Evolutionary conservation across 2,888 invertebrate genomes (phyloP).

Genomic region (Sphinx pinastri): DNA sequence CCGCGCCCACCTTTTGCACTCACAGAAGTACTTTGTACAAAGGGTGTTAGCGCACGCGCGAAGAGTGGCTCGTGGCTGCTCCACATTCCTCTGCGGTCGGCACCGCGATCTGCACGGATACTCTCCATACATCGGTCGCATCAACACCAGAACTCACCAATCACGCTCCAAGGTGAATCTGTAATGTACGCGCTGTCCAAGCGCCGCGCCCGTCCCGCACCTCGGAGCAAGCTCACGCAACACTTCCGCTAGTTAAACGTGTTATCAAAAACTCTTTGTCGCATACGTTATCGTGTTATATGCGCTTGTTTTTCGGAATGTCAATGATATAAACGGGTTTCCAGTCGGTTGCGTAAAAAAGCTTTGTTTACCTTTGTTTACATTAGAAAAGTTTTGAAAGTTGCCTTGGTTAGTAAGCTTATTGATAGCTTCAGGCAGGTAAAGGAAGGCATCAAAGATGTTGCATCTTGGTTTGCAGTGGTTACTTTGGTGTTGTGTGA

Average conservation of each 20-base stretch:
- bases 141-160: not conserved
- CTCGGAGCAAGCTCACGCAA: not conserved
- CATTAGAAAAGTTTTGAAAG: not conserved
- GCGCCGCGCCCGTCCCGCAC: not conserved
- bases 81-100: not conserved
- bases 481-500: not conserved
- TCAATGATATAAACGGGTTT: not conserved
- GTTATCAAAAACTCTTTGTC: not conserved
- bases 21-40: not conserved
- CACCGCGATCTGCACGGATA: not conserved
- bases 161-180: not conserved
- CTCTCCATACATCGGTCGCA: too few relatives aligned
- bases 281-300: not conserved
- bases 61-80: not conserved
- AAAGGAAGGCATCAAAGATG: not conserved
- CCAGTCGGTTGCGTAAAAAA: not conserved
- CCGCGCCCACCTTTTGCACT: conserved; percentile 12
- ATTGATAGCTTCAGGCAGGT: not conserved
- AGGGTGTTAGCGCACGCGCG: conserved; percentile 7
- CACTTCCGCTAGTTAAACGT: not conserved
- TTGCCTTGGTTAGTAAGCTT: not conserved
- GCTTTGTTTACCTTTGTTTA: not conserved
- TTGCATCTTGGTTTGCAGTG: not conserved
- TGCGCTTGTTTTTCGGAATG: not conserved
- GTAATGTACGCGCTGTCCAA: not conserved